Evolutionary conservation across 2,113 vertebrate species (phyloP).

Genomic region (Tragulus kanchil): DNA sequence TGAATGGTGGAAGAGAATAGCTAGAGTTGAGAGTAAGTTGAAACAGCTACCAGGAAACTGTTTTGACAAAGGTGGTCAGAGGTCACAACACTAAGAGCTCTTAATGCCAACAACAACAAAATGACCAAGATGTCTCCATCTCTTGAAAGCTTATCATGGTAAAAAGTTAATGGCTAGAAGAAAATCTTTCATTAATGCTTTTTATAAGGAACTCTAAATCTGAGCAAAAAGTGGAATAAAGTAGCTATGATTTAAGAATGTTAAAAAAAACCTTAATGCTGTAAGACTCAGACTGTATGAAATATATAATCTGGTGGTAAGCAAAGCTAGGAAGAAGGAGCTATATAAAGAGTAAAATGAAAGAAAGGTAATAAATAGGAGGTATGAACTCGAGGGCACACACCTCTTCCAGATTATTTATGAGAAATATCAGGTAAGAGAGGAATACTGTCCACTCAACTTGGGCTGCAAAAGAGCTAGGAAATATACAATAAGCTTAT

Average conservation of each 20-base stretch:
- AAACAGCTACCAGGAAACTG: neutral
- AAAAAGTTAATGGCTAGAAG: slow-evolving; percentile 45
- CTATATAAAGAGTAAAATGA: neutral
- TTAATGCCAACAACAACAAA: neutral
- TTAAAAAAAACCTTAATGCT: neutral
- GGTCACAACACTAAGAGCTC: neutral
- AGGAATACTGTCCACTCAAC: neutral
- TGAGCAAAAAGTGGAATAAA: slow-evolving; percentile 57
- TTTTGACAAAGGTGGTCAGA: neutral
- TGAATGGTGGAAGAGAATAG: neutral
- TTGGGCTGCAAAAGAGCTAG: neutral
- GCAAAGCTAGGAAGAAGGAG: neutral
- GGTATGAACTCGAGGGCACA: neutral
- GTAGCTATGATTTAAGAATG: slow-evolving; percentile 43
- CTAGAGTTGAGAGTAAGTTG: neutral
- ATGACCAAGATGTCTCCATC: neutral
- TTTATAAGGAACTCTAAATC: slow-evolving; percentile 53
- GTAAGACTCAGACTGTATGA: slow-evolving; percentile 29
- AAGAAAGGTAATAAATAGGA: slow-evolving; percentile 40
- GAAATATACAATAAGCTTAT: neutral
- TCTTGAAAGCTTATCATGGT: neutral
- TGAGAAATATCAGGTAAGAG: slow-evolving; percentile 7
- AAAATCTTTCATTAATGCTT: slow-evolving; percentile 58
- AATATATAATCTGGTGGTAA: slow-evolving; percentile 23
- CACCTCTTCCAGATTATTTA: slow-evolving; percentile 5